phyloP scores from a whole-genome alignment of 1,140 invertebrate species.

The Neotoxoptera formosana region DNA sequence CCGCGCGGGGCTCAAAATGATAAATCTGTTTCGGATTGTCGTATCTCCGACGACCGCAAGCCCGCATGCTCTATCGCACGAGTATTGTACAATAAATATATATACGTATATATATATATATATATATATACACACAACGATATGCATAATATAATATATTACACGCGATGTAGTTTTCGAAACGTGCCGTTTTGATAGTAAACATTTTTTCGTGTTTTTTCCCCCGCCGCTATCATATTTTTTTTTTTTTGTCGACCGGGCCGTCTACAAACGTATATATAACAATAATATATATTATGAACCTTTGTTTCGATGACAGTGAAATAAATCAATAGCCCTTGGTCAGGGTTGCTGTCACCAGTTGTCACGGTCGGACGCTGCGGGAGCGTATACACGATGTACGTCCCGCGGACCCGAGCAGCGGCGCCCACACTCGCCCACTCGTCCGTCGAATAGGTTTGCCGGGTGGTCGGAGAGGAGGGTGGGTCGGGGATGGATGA shows the following conservation, averaged over 20 bases:
- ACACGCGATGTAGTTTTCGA: background rate
- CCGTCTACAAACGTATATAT: background rate
- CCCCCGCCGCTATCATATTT: background rate
- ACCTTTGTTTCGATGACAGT: conserved; percentile 26
- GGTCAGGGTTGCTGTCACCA: conserved; percentile 12
- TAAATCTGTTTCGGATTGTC: background rate
- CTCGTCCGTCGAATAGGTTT: background rate
- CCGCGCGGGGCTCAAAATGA: background rate
- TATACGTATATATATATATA: background rate
- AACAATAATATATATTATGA: background rate
- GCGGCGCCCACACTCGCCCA: background rate
- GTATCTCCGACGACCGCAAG: background rate
- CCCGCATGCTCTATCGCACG: background rate
- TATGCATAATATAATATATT: background rate
- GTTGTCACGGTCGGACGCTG: conserved; percentile 18
- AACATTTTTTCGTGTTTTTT: background rate
- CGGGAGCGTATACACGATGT: background rate
- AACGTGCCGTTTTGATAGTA: background rate
- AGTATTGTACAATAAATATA: background rate
- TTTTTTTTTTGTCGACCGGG: background rate
- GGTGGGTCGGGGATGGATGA: background rate
- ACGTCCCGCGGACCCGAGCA: background rate
- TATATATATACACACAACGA: too few species aligned
- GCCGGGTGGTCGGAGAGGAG: background rate
- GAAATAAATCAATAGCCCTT: conserved; percentile 40